Evolutionary conservation across 2,797 vertebrate genomes (phyloP).

Genomic region (Eidolon dupreanum): DNA sequence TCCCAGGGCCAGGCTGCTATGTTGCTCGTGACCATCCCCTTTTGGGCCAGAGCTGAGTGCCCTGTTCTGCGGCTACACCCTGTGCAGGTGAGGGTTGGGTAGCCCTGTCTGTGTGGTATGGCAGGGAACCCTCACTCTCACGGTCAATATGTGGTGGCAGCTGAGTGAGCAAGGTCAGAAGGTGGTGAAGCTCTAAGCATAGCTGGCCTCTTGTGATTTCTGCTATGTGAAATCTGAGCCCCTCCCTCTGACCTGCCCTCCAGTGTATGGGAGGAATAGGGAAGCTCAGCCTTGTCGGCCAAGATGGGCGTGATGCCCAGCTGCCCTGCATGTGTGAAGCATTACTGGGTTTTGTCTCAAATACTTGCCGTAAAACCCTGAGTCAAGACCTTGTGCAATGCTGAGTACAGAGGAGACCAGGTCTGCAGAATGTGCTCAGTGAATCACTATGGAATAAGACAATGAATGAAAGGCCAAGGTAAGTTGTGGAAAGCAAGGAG

Average conservation of each 20-base stretch:
- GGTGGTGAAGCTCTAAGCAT: not conserved
- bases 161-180: not conserved
- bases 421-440: not conserved
- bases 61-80: not conserved
- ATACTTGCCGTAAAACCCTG: not conserved
- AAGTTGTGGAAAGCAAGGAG: not conserved
- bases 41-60: not conserved
- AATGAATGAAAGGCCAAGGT: not conserved
- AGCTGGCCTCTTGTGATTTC: not conserved
- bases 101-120: not conserved
- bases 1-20: not conserved
- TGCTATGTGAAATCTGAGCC: not conserved
- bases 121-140: not conserved
- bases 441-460: not conserved
- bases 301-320: no score
- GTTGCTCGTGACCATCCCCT: not conserved
- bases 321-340: not conserved
- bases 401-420: fast-evolving
- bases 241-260: no score
- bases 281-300: not conserved
- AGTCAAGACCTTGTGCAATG: not conserved
- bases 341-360: not conserved
- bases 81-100: no score
- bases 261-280: not conserved
- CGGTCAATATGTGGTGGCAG: not conserved